Percentiles rank a stretch among this genome's conserved stretches.
Conservation (phyloP, 2,797 vertebrate genomes). For the Rhyacichthys aspro region DNA sequence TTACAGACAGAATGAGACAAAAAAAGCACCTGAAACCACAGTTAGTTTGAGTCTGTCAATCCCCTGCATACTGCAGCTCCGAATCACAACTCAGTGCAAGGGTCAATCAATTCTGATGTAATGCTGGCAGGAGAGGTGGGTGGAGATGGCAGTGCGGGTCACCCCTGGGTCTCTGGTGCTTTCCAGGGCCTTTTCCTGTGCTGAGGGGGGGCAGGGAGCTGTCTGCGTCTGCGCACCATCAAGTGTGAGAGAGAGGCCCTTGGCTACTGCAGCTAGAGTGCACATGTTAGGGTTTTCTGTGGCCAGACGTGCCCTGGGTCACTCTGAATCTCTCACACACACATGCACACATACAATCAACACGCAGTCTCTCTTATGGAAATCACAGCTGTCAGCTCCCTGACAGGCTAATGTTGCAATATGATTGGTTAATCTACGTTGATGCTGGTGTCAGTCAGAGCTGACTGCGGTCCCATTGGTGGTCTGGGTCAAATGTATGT, state of each 20-base stretch:
- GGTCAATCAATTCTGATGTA: constrained; percentile 80
- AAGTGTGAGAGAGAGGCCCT: constrained; percentile 66
- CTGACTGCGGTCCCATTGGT: constrained; percentile 65
- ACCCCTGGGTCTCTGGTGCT: constrained; percentile 62
- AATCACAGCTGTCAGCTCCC: constrained; percentile 77
- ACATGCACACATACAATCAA: constrained; percentile 61
- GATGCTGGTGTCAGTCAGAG: constrained; percentile 64
- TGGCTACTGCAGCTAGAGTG: constrained; percentile 61
- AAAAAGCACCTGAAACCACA: constrained; percentile 67
- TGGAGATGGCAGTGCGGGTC: constrained; percentile 72
- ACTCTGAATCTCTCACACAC: constrained; percentile 54
- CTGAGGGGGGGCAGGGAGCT: constrained; percentile 51
- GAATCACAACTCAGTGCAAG: constrained; percentile 62
- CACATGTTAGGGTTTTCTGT: constrained; percentile 68
- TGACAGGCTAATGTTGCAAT: constrained; percentile 57
- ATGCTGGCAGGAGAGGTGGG: constrained; percentile 73
- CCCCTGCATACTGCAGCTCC: constrained; percentile 44
- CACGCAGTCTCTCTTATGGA: constrained; percentile 71
- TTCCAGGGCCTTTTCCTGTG: constrained; percentile 68
- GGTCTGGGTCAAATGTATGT: constrained; percentile 61
- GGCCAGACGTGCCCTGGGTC: constrained; percentile 66
- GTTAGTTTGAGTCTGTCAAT: constrained; percentile 55
- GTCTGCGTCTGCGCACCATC: constrained; percentile 28
- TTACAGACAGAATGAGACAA: constrained; percentile 21
- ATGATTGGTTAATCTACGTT: constrained; percentile 69